These are phyloP conservation scores for Ovis canadensis DNA, from an alignment of 2,113 vertebrate genomes.

Conservation along the genomic window DNA sequence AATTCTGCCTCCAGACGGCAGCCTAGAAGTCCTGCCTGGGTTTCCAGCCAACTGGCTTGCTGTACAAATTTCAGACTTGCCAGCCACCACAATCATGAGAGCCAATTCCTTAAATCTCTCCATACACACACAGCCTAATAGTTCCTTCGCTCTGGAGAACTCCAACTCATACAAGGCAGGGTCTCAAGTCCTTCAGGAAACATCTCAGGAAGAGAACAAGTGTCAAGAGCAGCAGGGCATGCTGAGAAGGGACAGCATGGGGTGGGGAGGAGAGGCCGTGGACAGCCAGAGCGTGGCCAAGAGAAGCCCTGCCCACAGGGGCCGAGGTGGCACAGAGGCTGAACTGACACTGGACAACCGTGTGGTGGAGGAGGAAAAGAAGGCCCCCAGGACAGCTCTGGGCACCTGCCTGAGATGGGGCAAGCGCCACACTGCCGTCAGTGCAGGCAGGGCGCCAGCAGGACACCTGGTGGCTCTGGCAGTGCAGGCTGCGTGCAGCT, in stretches of 20 bases:
- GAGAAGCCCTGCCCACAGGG: background rate
- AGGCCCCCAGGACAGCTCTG: background rate
- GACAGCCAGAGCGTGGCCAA: background rate
- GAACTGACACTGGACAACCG: background rate
- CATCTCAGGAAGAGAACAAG: background rate
- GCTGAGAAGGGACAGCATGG: background rate
- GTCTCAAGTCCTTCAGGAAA: background rate
- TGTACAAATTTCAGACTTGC: background rate
- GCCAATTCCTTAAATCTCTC: background rate
- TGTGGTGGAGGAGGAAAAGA: background rate
- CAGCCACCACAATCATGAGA: background rate
- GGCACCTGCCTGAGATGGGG: background rate
- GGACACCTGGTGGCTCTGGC: background rate
- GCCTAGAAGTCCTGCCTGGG: background rate
- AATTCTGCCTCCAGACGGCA: background rate
- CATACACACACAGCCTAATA: background rate
- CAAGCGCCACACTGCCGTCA: background rate
- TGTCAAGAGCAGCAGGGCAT: too few relatives aligned
- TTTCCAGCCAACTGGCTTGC: background rate
- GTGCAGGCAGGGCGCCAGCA: too few relatives aligned
- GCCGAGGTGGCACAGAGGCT: fast-evolving
- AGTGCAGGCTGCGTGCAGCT: background rate
- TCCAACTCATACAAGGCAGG: background rate
- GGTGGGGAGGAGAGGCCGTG: background rate
- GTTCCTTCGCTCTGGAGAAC: background rate